Evolutionary conservation across 2,888 invertebrate genomes (phyloP).

Genomic region (Hybos culiciformis): DNA sequence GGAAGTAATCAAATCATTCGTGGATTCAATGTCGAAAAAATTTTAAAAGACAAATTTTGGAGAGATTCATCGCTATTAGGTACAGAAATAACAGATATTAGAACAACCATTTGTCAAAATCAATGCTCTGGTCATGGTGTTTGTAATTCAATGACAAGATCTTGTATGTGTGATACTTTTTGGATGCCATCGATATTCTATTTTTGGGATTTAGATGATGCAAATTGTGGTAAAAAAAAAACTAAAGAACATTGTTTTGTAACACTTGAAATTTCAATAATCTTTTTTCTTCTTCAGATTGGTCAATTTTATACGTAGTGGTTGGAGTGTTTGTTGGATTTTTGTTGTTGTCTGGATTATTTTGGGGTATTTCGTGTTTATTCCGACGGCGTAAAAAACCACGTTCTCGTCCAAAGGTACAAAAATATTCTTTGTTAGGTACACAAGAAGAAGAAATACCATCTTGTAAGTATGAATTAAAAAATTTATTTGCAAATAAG

Average conservation of each 20-base stretch:
- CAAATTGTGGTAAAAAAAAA: constrained; percentile 60
- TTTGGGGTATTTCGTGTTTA: constrained; percentile 51
- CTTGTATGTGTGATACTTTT: constrained; percentile 85
- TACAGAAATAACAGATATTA: constrained; percentile 58
- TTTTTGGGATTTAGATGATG: constrained; percentile 48
- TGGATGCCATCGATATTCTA: constrained; percentile 84
- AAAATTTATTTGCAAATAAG: background rate
- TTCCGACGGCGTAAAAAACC: constrained; percentile 41
- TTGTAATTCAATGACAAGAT: constrained; percentile 70
- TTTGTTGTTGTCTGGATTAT: constrained; percentile 43
- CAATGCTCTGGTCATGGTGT: constrained; percentile 84
- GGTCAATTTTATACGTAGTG: constrained; percentile 88
- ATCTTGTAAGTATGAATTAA: constrained; percentile 22
- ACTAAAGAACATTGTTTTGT: background rate
- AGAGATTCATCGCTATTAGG: constrained; percentile 56
- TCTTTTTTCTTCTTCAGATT: constrained; percentile 43
- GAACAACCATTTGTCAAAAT: constrained; percentile 81
- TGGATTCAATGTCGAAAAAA: constrained; percentile 50
- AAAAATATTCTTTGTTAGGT: constrained; percentile 58
- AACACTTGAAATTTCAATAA: background rate
- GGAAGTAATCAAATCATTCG: constrained; percentile 33
- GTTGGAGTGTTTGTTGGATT: constrained; percentile 53
- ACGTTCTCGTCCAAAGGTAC: constrained; percentile 42
- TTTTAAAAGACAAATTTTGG: constrained; percentile 52
- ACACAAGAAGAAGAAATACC: constrained; percentile 49